Base-by-base conservation (phyloP, 2,113 vertebrate species). In the Guaruba guarouba region DNA sequence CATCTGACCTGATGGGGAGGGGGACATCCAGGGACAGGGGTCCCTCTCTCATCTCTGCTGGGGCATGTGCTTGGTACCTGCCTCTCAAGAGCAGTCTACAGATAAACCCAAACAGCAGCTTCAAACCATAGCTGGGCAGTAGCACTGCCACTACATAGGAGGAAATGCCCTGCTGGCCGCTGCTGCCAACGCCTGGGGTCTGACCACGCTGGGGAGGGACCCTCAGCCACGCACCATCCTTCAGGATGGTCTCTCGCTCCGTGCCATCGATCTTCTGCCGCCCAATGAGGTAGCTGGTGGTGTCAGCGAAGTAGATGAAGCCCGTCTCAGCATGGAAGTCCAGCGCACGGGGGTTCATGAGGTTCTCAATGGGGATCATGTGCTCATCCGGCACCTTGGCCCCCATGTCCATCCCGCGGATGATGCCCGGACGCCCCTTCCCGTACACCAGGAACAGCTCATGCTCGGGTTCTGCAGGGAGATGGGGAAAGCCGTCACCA, bases 291-390 rank as follows among this genome's bases (percentile, higher is more conserved):
- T 99, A 99, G 91, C 98, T 99, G 95, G 99, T 99, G 96, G 99
- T 99, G 95, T 99, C 99, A 0, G 99, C 99, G 2, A 99, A 99
- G 97, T 99, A 99, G 97, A 99, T 99, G 97, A 99, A 99, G 86
- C 99, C 98, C 0, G 98, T 99, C 93, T 99, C 99, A 0, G 99
- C 98, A 0, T 99, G 99, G 97, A 99, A 99, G 95, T 99, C 99
- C 97, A 99, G 95, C 2, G 99, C 99, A 20, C 99, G 97, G 16
- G 99, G 99, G 92, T 99, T 99, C 98, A 99, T 99, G 54, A 99
- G 98, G 98, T 99, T 99, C 97, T 99, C 99, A 1, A 99, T 99
- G 93, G 99, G 99, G 89, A 99, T 99, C 98, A 99, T 99, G 97
- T 99, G 99, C 93, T 99, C 99, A 0, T 99, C 99, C 0, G 99